These are phyloP conservation scores for Xyrauchen texanus DNA, from an alignment of 2,113 vertebrate species.

Conservation along the genomic window DNA sequence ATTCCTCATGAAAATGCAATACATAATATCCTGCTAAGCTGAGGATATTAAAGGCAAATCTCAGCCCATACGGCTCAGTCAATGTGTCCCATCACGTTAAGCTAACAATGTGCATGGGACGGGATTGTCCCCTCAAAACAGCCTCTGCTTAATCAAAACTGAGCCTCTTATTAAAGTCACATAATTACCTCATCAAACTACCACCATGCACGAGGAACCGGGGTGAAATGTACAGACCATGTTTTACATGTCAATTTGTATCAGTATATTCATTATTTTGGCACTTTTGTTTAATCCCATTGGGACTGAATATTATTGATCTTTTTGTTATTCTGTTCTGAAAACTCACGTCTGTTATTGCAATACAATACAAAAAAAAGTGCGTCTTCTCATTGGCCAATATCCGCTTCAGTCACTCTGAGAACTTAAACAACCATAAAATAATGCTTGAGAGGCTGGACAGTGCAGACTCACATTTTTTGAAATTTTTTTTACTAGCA, in stretches of 20 bases:
- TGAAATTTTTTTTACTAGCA: no score
- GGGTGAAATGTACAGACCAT: not conserved
- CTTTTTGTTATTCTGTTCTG: no score
- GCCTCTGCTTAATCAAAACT: slow-evolving; percentile 21
- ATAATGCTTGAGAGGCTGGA: no score
- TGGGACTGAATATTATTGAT: no score
- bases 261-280: no score
- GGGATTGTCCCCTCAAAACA: slow-evolving; percentile 14
- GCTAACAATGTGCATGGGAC: slow-evolving; percentile 15
- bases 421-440: no score
- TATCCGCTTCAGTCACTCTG: no score
- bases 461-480: no score
- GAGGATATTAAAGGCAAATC: slow-evolving; percentile 27
- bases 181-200: slow-evolving; percentile 37
- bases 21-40: slow-evolving; percentile 21
- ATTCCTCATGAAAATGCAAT: slow-evolving; percentile 33
- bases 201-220: not conserved
- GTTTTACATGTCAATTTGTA: slow-evolving; percentile 15
- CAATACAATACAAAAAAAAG: no score
- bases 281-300: no score
- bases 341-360: no score
- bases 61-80: slow-evolving; percentile 2
- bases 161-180: slow-evolving; percentile 38
- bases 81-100: slow-evolving; percentile 31
- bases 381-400: no score